Percentiles rank a stretch among this genome's conserved stretches.
phyloP scores from a whole-genome alignment of 2,113 vertebrate species.

The Megaleporinus macrocephalus region DNA sequence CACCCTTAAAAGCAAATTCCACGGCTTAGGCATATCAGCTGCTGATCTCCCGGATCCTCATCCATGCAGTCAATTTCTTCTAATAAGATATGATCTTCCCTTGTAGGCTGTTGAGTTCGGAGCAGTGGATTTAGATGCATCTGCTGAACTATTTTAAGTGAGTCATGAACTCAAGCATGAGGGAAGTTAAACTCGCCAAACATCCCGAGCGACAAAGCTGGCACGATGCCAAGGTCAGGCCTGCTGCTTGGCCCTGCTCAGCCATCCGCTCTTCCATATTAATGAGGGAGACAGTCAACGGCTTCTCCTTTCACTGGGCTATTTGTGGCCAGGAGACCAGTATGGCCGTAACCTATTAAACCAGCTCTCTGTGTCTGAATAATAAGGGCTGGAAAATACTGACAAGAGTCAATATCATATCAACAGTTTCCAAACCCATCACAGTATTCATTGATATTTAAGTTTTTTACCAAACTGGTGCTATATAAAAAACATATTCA shows the following conservation, averaged over 20 bases:
- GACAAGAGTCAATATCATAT: not conserved
- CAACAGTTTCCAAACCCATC: too few species aligned
- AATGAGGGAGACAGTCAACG: slow-evolving; percentile 31
- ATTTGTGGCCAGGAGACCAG: not conserved
- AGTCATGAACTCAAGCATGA: slow-evolving; percentile 5
- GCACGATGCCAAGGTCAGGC: slow-evolving; percentile 20
- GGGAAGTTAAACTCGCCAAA: slow-evolving; percentile 34
- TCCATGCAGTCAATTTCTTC: not conserved
- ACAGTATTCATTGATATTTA: too few species aligned
- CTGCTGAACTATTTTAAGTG: slow-evolving; percentile 33
- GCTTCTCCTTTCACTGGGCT: slow-evolving; percentile 25
- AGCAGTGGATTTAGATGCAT: not conserved
- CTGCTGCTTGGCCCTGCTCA: slow-evolving; percentile 43
- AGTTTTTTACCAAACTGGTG: too few species aligned
- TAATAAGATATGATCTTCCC: not conserved
- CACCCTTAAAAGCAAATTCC: not conserved
- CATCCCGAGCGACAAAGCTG: slow-evolving; percentile 15
- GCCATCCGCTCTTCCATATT: slow-evolving; percentile 30
- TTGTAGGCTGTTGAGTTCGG: not conserved
- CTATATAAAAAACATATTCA: too few species aligned
- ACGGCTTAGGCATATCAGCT: not conserved
- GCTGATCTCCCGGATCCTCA: not conserved
- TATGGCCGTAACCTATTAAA: not conserved
- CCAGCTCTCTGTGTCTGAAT: not conserved
- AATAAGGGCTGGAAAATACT: not conserved